phyloP scores from a whole-genome alignment of 2,888 invertebrate species.

The Tyria jacobaeae region DNA sequence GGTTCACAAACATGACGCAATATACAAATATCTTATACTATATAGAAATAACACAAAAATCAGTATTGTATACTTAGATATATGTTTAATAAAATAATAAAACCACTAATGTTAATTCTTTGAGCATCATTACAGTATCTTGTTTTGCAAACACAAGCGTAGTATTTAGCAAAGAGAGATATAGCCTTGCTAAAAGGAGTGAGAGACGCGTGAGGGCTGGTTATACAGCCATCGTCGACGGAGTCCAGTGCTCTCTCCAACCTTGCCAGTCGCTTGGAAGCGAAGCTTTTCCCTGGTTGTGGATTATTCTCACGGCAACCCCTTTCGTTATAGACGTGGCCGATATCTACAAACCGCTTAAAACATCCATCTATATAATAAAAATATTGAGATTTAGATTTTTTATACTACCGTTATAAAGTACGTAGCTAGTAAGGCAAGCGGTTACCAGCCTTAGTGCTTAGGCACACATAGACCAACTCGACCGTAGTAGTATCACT shows the following conservation, averaged over 20 bases:
- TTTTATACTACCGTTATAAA: background rate
- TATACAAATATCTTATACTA: too few species aligned
- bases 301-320: slow-evolving; percentile 61
- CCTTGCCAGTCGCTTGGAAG: slow-evolving; percentile 42
- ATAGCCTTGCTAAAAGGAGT: slow-evolving; percentile 63
- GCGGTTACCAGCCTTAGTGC: too few species aligned
- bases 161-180: slow-evolving; percentile 57
- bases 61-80: slow-evolving; percentile 19
- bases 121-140: slow-evolving; percentile 58
- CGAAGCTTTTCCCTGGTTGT: slow-evolving; percentile 43
- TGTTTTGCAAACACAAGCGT: slow-evolving; percentile 22
- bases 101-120: slow-evolving; percentile 4
- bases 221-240: slow-evolving; percentile 55
- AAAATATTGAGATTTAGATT: background rate
- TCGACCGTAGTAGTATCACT: too few species aligned
- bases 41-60: slow-evolving; percentile 4
- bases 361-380: slow-evolving; percentile 50
- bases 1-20: too few species aligned
- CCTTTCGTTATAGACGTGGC: slow-evolving; percentile 55
- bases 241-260: slow-evolving; percentile 50
- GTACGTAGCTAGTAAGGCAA: background rate
- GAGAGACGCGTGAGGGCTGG: slow-evolving; percentile 62
- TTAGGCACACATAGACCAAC: too few species aligned
- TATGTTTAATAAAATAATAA: slow-evolving; percentile 20
- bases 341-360: slow-evolving; percentile 58